Evolutionary conservation across 1,140 invertebrate species (phyloP).

Genomic region (Zeugodacus cucurbitae): DNA sequence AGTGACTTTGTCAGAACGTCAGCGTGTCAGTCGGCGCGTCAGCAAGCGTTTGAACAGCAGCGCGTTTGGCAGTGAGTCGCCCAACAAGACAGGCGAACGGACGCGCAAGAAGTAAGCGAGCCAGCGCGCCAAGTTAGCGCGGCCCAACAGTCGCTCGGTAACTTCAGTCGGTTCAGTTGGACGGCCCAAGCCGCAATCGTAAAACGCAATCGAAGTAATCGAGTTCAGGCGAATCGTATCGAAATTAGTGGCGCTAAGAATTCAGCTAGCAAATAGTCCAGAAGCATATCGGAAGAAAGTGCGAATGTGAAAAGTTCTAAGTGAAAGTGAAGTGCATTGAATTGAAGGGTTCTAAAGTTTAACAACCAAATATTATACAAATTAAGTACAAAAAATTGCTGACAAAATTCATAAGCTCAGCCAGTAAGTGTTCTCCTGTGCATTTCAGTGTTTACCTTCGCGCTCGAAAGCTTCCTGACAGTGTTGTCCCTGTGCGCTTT

Average conservation of each 20-base stretch:
- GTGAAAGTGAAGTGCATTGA: background rate
- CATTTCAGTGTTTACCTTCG: background rate
- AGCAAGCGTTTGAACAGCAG: background rate
- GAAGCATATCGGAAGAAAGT: background rate
- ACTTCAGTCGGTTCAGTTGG: slow-evolving; percentile 8
- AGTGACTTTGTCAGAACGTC: background rate
- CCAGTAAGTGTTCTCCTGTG: background rate
- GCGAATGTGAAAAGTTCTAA: background rate
- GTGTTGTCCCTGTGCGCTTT: background rate
- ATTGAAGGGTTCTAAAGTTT: background rate
- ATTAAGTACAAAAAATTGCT: background rate
- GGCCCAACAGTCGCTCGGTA: background rate
- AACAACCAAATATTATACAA: background rate
- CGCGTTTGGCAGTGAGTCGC: background rate
- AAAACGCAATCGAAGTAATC: slow-evolving; percentile 13
- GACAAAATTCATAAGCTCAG: background rate
- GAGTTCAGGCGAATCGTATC: background rate
- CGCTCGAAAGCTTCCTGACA: background rate
- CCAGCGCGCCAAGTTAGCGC: background rate
- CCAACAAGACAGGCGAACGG: background rate
- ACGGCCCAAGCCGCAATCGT: slow-evolving; percentile 26
- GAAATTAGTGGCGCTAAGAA: background rate
- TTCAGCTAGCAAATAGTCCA: background rate
- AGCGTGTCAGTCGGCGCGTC: background rate
- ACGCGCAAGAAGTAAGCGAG: background rate